Evolutionary conservation across 2,797 vertebrate species (phyloP).

Genomic region (Pelobates cultripes): DNA sequence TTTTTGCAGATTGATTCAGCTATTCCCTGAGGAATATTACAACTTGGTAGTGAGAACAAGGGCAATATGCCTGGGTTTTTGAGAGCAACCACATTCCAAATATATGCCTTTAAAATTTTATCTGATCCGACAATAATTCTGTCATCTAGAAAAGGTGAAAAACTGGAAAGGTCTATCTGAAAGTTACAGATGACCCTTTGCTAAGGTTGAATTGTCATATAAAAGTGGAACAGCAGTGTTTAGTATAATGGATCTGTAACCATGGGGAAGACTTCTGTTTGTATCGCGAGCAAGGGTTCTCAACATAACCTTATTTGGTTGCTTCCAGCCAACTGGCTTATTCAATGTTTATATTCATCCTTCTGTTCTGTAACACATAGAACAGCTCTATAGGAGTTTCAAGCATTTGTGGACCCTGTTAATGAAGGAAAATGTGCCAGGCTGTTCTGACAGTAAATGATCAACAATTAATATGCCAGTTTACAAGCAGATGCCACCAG

Average conservation of each 20-base stretch:
- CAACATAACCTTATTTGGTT: conserved; percentile 58
- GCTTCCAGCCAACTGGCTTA: conserved; percentile 43
- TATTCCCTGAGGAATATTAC: too few species aligned
- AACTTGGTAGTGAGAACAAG: background rate
- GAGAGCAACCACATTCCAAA: background rate
- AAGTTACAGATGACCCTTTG: background rate
- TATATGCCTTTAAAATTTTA: background rate
- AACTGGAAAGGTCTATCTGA: background rate
- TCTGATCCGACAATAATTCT: background rate
- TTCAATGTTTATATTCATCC: conserved; percentile 34
- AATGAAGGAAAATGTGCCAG: background rate
- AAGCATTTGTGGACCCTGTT: conserved; percentile 31
- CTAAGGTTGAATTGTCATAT: background rate
- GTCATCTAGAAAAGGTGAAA: background rate
- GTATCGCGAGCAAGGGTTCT: conserved; percentile 51
- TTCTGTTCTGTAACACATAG: conserved; percentile 16
- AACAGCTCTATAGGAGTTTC: conserved; percentile 12
- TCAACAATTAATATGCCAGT: background rate
- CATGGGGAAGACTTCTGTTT: background rate
- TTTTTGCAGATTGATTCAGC: too few species aligned
- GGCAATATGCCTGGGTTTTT: background rate
- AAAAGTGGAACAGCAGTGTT: conserved; percentile 1
- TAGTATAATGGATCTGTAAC: conserved; percentile 12
- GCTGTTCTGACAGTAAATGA: background rate
- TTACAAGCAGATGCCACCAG: background rate